Conservation (phyloP, 2,797 vertebrate genomes). For the Girardinus metallicus region DNA sequence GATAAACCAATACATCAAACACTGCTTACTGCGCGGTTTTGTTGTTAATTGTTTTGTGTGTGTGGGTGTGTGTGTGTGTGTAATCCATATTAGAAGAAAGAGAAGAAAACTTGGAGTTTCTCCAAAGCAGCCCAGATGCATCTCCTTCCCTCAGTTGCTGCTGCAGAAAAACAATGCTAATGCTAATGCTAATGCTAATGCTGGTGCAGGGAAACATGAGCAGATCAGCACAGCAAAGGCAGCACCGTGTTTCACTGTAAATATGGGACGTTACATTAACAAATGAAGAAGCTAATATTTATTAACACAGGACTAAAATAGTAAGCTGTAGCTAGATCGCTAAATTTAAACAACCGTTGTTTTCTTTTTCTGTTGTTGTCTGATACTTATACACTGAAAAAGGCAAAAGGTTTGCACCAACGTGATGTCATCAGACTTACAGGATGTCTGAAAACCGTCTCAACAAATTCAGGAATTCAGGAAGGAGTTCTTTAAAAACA, state of each 20-base stretch:
- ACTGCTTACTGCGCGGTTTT: slow-evolving; percentile 31
- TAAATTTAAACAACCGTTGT: not conserved
- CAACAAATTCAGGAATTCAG: not conserved
- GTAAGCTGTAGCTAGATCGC: not conserved
- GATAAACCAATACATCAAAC: slow-evolving; percentile 50
- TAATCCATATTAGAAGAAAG: slow-evolving; percentile 16
- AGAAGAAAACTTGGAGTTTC: slow-evolving; percentile 11
- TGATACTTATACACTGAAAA: not conserved
- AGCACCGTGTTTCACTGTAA: not conserved
- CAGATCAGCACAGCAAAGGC: not conserved
- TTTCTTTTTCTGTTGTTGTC: not conserved
- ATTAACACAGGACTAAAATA: no score
- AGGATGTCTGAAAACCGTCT: not conserved
- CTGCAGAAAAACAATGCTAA: slow-evolving; percentile 14
- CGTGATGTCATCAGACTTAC: not conserved
- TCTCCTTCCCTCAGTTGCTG: slow-evolving; percentile 26
- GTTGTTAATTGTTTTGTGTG: slow-evolving; percentile 6
- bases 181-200: not conserved
- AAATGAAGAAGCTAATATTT: not conserved
- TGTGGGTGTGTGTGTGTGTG: not conserved
- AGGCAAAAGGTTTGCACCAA: not conserved
- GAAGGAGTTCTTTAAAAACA: not conserved
- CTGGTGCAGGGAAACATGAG: not conserved
- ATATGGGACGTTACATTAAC: not conserved
- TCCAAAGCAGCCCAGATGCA: slow-evolving; percentile 33